Evolutionary conservation across 2,888 invertebrate species (phyloP).

Genomic region (Tenthredo scrophulariae): DNA sequence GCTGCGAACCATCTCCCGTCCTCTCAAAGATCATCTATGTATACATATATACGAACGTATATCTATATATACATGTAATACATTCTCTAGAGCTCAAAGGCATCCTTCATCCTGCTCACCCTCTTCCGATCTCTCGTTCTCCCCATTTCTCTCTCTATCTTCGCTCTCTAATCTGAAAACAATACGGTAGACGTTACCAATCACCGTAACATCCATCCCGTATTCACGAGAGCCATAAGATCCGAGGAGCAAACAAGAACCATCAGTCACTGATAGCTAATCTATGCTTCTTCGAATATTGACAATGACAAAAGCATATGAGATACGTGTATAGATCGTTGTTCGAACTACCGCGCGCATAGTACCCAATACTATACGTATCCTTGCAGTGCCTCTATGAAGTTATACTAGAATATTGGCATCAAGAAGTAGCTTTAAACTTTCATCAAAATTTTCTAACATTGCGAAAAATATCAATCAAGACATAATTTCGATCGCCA

Average conservation of each 20-base stretch:
- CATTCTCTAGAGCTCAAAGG: slow-evolving; percentile 9
- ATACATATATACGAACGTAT: not conserved
- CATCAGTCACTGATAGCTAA: slow-evolving; percentile 71
- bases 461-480: not conserved
- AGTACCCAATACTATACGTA: not conserved
- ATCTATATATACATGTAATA: not conserved
- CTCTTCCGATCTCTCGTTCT: not conserved
- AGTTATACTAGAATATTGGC: not conserved
- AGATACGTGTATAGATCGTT: slow-evolving; percentile 58
- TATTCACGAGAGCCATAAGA: slow-evolving; percentile 31
- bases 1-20: not conserved
- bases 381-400: too few species aligned
- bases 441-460: not conserved
- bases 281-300: slow-evolving; percentile 69
- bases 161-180: slow-evolving; percentile 64
- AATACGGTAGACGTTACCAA: slow-evolving; percentile 59
- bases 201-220: slow-evolving; percentile 59
- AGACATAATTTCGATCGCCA: not conserved
- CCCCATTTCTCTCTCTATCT: slow-evolving; percentile 32
- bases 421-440: not conserved
- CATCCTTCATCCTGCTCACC: slow-evolving; percentile 37
- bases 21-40: slow-evolving; percentile 1
- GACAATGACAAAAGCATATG: slow-evolving; percentile 71
- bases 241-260: slow-evolving; percentile 66
- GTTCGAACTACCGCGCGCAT: slow-evolving; percentile 42